Conservation (phyloP, 2,797 vertebrate genomes). For the Argyrosomus regius region DNA sequence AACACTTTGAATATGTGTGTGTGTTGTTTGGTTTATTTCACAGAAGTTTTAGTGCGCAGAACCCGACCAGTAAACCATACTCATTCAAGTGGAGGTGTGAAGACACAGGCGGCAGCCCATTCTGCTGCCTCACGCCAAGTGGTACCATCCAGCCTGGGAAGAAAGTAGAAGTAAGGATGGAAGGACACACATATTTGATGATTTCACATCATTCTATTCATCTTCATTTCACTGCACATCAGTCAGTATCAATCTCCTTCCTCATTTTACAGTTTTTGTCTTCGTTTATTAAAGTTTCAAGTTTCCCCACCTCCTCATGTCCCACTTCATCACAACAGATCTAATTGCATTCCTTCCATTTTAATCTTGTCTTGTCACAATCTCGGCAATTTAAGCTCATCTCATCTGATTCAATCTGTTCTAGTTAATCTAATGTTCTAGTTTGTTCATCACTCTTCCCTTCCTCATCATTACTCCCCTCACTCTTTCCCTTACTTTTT, state of each 20-base stretch:
- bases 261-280: neutral
- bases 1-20: neutral
- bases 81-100: conserved; percentile 90
- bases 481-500: neutral
- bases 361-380: neutral
- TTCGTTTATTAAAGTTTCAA: conserved; percentile 6
- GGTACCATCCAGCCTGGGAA: conserved; percentile 87
- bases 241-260: neutral
- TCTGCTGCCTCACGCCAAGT: conserved; percentile 86
- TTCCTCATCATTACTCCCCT: neutral
- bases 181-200: neutral
- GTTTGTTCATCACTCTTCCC: neutral
- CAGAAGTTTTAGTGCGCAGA: conserved; percentile 90
- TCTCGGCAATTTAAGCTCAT: neutral
- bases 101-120: conserved; percentile 76
- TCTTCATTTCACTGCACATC: neutral
- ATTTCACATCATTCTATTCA: too few relatives aligned
- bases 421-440: neutral
- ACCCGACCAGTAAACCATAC: conserved; percentile 89
- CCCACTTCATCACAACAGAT: conserved; percentile 10
- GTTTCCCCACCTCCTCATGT: neutral
- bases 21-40: conserved; percentile 1
- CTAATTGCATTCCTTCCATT: neutral
- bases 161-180: conserved; percentile 86
- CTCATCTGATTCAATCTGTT: conserved; percentile 12